Conservation (phyloP, 2,113 vertebrate genomes). For the Willisornis vidua region DNA sequence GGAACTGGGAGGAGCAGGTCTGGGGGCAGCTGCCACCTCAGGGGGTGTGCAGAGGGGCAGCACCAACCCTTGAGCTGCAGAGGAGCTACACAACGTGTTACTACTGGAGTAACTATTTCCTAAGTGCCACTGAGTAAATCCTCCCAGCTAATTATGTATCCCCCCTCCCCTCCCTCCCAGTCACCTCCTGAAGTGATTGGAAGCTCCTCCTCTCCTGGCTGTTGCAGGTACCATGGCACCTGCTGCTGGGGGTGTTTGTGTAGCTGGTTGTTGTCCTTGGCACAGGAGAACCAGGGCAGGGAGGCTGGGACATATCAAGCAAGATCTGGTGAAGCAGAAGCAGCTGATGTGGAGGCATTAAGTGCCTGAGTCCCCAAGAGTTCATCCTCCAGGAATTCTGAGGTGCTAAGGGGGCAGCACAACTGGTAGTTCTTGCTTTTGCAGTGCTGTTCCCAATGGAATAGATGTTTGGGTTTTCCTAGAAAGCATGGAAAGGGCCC, state of each 20-base stretch:
- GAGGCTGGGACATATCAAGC: not conserved
- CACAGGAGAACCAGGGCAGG: not conserved
- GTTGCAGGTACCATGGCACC: not conserved
- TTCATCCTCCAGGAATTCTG: not conserved
- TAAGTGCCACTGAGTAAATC: not conserved
- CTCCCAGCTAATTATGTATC: rapidly evolving
- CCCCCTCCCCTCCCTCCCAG: not conserved
- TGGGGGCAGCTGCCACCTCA: not conserved
- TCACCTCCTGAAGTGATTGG: rapidly evolving
- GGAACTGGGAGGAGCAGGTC: not conserved
- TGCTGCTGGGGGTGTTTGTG: not conserved
- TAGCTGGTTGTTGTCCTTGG: not conserved
- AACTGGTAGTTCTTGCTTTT: rapidly evolving
- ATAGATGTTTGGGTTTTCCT: not conserved
- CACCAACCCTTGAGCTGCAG: rapidly evolving
- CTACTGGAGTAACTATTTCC: rapidly evolving
- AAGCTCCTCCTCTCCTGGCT: rapidly evolving
- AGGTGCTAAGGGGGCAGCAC: not conserved
- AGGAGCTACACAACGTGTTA: rapidly evolving
- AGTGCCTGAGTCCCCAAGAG: not conserved
- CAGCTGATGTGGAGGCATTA: not conserved
- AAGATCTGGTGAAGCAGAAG: not conserved
- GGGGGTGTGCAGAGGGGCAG: not conserved
- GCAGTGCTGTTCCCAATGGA: not conserved
- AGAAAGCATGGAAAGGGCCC: not conserved